Evolutionary conservation across 2,888 invertebrate species (phyloP).

Genomic region (Lasioglossum marginatum): DNA sequence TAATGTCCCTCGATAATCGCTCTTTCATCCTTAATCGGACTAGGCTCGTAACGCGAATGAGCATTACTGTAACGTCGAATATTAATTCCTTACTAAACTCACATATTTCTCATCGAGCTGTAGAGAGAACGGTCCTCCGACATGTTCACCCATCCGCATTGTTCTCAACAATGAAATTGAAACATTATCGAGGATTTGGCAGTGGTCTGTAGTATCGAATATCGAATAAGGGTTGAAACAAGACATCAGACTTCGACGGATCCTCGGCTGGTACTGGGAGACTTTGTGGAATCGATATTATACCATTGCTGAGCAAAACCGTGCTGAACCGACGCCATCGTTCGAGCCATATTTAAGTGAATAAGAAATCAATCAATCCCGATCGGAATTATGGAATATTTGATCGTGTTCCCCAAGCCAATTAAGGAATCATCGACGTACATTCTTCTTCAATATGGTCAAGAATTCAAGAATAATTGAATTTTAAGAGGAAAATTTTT

Average conservation of each 20-base stretch:
- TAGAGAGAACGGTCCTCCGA: constrained; percentile 8
- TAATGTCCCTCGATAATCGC: not conserved
- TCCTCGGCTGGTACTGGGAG: constrained; percentile 35
- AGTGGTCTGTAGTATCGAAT: constrained; percentile 2
- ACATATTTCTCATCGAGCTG: constrained; percentile 30
- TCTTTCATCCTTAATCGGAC: not conserved
- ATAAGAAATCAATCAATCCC: constrained; percentile 26
- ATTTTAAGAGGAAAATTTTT: not conserved
- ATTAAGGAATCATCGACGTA: not conserved
- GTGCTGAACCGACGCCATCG: not conserved
- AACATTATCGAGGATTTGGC: not conserved
- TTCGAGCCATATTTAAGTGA: constrained; percentile 16
- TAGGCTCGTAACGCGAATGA: not conserved
- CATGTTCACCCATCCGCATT: constrained; percentile 37
- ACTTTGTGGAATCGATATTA: constrained; percentile 68
- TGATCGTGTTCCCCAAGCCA: not conserved
- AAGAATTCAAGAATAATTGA: not conserved
- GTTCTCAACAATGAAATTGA: constrained; percentile 9
- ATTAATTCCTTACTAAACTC: constrained; percentile 15
- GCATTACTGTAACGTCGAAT: not conserved
- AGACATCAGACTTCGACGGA: constrained; percentile 33
- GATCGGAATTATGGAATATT: not conserved
- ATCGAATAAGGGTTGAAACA: constrained; percentile 21
- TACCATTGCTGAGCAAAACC: constrained; percentile 26
- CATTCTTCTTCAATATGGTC: not conserved